phyloP scores from a whole-genome alignment of 2,888 invertebrate species.

The Monochamus alternatus region DNA sequence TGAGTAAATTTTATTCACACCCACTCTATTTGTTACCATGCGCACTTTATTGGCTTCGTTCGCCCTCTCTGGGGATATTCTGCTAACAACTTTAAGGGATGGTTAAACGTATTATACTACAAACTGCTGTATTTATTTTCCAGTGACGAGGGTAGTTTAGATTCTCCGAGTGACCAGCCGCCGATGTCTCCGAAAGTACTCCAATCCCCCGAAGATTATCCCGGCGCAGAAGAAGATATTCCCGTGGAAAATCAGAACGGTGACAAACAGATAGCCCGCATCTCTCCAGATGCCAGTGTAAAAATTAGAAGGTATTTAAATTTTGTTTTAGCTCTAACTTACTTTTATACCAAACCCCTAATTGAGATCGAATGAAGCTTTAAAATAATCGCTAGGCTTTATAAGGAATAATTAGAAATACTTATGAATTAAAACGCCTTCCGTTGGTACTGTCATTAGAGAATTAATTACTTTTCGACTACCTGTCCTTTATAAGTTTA shows the following conservation, averaged over 20 bases:
- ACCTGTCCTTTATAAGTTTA: constrained; percentile 27
- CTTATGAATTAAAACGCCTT: constrained; percentile 26
- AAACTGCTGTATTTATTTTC: constrained; percentile 29
- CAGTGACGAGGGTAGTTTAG: constrained; percentile 69
- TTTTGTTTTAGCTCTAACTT: constrained; percentile 62
- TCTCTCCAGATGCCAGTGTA: constrained; percentile 62
- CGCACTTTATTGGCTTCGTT: too few species aligned
- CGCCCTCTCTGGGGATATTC: too few species aligned
- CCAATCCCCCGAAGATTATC: constrained; percentile 64
- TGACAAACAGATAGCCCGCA: constrained; percentile 58
- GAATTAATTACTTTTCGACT: constrained; percentile 22
- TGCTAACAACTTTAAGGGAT: too few species aligned
- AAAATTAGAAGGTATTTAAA: constrained; percentile 69
- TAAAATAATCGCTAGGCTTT: constrained; percentile 44
- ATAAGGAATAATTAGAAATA: constrained; percentile 28
- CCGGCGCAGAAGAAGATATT: constrained; percentile 49
- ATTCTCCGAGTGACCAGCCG: constrained; percentile 70
- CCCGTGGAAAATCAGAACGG: constrained; percentile 60
- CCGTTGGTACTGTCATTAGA: constrained; percentile 35
- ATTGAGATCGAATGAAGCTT: constrained; percentile 52
- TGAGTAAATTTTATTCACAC: too few species aligned
- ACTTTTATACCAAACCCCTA: constrained; percentile 64
- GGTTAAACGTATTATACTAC: too few species aligned
- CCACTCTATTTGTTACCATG: too few species aligned
- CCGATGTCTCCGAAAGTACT: constrained; percentile 65